Base-by-base conservation (phyloP, 2,888 invertebrate genomes). In the Chloromyia formosa region DNA sequence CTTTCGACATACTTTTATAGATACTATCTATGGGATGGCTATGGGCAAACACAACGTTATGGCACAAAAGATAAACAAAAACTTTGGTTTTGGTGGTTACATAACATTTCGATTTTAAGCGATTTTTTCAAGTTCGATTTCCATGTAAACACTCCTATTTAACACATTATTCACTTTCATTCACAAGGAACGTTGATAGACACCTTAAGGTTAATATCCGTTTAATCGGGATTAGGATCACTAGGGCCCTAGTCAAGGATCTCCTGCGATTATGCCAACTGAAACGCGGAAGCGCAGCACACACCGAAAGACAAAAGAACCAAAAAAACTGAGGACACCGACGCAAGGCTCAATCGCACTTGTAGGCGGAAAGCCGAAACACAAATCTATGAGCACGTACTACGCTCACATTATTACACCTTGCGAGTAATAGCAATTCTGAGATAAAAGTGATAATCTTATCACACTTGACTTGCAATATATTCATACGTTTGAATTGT, bases 401-500 rank as follows among this genome's bases (percentile, higher is more conserved):
- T 18, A 56, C 42, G 58, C 71, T 71, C 71, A 71, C 71, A 71
- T 56, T 56, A 71, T 71, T 66, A 66, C 71, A 42, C 56, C 53
- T 35, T 40, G 66, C 23, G 58, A 56, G 20, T 18, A 58, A 71
- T 18, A 58, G 71, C 71, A n/a, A 40, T 56, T 58, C 71, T 58
- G n/a, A 42, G 71, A 71, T 71, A 71, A 49, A 49, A 35, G 56
- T 71, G 71, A 71, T 71, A 71, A 71, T 71, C 71, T 71, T 71
- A 71, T 71, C 71, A 58, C 58, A 35, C 40, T 56, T 23, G 20
- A 56, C 35, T 42, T 58, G 71, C 56, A 71, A 49, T 45, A 53
- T 69, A 69, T 54, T 69, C 35, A 49, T 14, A 20, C 45, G 49
- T 49, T 49, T 20, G 66, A 40, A 16, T 9, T 40, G 22, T 22